Percentiles rank a stretch among this genome's conserved stretches.
phyloP scores from a whole-genome alignment of 2,113 vertebrate species.

The Oophaga pumilio region DNA sequence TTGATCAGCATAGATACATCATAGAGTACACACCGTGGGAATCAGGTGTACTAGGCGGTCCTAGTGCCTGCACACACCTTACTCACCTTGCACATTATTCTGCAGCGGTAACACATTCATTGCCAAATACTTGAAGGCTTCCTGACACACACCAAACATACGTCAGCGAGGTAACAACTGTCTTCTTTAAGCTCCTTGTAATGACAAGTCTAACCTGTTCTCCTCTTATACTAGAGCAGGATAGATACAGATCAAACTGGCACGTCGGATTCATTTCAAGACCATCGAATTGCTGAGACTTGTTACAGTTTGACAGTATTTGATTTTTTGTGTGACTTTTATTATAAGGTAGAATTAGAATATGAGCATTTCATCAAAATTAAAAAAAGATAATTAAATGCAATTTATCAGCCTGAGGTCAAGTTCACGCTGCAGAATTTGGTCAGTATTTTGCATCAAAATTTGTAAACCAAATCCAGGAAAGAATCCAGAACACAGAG shows the following conservation, averaged over 20 bases:
- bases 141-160: not conserved
- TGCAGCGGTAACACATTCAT: slow-evolving; percentile 33
- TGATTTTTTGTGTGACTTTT: not conserved
- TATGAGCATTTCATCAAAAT: not conserved
- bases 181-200: not conserved
- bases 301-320: not conserved
- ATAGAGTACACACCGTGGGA: slow-evolving; percentile 36
- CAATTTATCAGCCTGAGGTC: no score
- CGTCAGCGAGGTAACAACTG: not conserved
- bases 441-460: no score
- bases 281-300: not conserved
- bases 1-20: slow-evolving; percentile 48
- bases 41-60: slow-evolving; percentile 50
- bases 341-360: not conserved
- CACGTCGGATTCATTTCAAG: not conserved
- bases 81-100: slow-evolving; percentile 13
- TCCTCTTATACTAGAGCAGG: not conserved
- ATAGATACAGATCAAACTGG: not conserved
- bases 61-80: slow-evolving; percentile 50
- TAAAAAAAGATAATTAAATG: no score
- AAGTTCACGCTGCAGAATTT: no score
- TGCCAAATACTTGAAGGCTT: not conserved
- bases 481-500: no score
- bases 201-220: not conserved
- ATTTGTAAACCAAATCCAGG: no score